Percentiles rank a stretch among this genome's conserved stretches.
Evolutionary conservation across 2,888 invertebrate species (phyloP).

Genomic region (Netelia inedita): DNA sequence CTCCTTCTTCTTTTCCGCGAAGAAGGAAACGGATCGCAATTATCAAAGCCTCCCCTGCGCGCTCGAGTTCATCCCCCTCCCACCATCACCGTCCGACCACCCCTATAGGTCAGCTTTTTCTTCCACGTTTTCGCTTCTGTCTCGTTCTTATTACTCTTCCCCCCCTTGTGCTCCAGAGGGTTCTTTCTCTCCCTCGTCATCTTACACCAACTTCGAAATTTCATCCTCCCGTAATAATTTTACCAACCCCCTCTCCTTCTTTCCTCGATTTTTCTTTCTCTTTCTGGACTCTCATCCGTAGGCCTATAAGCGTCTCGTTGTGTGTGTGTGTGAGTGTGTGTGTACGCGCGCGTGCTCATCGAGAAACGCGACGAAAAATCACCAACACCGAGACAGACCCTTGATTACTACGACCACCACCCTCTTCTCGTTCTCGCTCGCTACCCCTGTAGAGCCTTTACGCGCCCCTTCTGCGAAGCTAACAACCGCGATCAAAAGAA

Average conservation of each 20-base stretch:
- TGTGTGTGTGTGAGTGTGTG: not conserved
- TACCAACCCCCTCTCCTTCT: constrained; percentile 68
- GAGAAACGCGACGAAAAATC: constrained; percentile 36
- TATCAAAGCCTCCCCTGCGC: constrained; percentile 81
- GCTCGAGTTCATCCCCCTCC: constrained; percentile 48
- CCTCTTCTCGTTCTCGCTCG: not conserved
- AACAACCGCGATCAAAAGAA: constrained; percentile 65
- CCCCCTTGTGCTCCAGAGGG: constrained; percentile 56
- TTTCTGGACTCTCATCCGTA: constrained; percentile 8
- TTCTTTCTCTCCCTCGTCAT: constrained; percentile 73
- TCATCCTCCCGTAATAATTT: constrained; percentile 82
- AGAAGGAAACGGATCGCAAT: constrained; percentile 83
- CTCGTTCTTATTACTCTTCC: constrained; percentile 64
- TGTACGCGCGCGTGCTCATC: not conserved
- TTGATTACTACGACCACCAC: constrained; percentile 54
- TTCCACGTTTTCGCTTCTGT: constrained; percentile 66
- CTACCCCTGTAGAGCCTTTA: constrained; percentile 10
- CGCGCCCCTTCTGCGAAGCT: constrained; percentile 32
- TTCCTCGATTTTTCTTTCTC: constrained; percentile 45
- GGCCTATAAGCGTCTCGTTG: too few species aligned
- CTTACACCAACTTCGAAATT: constrained; percentile 82
- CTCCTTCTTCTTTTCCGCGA: constrained; percentile 73
- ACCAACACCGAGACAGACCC: constrained; percentile 29
- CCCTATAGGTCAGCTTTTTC: constrained; percentile 56
- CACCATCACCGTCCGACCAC: not conserved